Base-by-base conservation (phyloP, 2,888 invertebrate species). In the Gisinianus flammeolus region DNA sequence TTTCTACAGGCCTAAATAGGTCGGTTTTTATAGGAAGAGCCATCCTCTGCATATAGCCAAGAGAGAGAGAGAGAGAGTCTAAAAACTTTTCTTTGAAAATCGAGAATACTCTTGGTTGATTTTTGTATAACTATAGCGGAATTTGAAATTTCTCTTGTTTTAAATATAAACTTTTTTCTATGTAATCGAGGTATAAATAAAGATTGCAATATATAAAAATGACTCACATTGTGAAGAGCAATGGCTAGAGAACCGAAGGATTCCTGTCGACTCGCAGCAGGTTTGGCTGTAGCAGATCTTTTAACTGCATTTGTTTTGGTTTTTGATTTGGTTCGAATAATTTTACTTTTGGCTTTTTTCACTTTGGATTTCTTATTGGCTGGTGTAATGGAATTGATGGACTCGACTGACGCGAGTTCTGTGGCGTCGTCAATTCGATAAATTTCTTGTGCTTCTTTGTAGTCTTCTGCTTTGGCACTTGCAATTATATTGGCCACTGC, bases 401-500 rank as follows among this genome's bases (percentile, higher is more conserved):
- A 12, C 28, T 70, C 70, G 0, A 16, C 26, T 0, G 56, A 31
- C n/a, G 19, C 31, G 2, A 33, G 31, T 22, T 72, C 72, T 16
- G 22, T 26, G 2, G 22, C 33, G 4, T 74, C 64, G 19, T 74
- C 73, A 28, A 64, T 3, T n/a, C 73, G 24, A n/a, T 66, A 64
- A 2, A 66, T 16, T 4, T 74, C 64, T 28, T 74, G 24, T 28
- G 28, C 22, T 16, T 74, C 73, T 28, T n/a, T 64, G 24, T 35
- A 35, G 24, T 74, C 64, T 19, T 74, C 64, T 12, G 35, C 64
- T 44, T 74, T 74, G 12, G 66, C 64, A 74, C 64, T 74, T 8
- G 44, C 35, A 26, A 74, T 74, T 19, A 77, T 77, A 31, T 70
- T 77, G 8, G 77, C 77, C 16, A 77, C 77, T 10, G 77, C 77